Conservation (phyloP, 2,113 vertebrate species). For the Rhegmatorhina hoffmannsi region DNA sequence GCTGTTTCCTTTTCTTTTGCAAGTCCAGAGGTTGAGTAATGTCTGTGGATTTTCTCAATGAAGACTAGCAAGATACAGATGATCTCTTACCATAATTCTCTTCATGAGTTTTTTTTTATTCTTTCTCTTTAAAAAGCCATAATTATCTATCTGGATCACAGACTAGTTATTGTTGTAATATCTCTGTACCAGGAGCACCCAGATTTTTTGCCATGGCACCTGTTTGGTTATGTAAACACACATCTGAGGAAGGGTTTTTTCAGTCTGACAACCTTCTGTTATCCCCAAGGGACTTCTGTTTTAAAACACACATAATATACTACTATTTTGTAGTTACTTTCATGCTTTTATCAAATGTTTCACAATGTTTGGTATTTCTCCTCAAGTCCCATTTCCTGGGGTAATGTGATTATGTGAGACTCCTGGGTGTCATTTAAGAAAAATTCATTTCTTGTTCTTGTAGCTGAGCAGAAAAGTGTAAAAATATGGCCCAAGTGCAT, state of each 20-base stretch:
- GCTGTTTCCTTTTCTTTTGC: background rate
- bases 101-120: background rate
- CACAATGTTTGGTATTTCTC: background rate
- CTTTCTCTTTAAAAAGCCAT: background rate
- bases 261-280: background rate
- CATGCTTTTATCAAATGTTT: background rate
- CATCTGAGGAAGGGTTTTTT: background rate
- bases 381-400: background rate
- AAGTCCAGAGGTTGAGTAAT: background rate
- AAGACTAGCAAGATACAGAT: background rate
- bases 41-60: background rate
- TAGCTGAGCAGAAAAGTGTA: background rate
- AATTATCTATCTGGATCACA: background rate
- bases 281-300: background rate
- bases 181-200: background rate
- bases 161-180: background rate
- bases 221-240: background rate
- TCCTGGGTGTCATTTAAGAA: background rate
- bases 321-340: background rate
- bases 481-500: background rate
- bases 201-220: background rate
- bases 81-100: background rate
- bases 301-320: background rate
- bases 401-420: conserved; percentile 14
- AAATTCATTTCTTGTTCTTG: conserved; percentile 13